Conservation (phyloP, 2,888 invertebrate genomes). For the Agrenia bidenticulata region DNA sequence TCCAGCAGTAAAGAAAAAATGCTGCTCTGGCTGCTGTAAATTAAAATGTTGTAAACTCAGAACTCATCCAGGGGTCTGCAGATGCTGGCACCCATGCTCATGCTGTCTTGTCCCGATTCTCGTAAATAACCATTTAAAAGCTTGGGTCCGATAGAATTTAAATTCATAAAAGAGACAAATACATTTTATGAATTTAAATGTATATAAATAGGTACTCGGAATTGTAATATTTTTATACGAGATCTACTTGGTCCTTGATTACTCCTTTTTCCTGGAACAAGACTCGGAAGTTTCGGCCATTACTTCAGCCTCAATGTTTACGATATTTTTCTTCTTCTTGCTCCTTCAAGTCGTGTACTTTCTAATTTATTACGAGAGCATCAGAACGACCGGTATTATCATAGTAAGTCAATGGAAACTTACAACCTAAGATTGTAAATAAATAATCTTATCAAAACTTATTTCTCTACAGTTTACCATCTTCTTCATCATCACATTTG, state of each 20-base stretch:
- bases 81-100: conserved; percentile 2
- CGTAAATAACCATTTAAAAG: no score
- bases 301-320: not conserved
- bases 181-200: no score
- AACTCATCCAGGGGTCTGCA: conserved; percentile 1
- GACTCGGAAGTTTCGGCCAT: not conserved
- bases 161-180: no score
- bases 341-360: conserved; percentile 26
- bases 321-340: conserved; percentile 5
- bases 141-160: no score
- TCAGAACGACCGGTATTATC: conserved; percentile 12
- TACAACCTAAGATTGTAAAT: no score
- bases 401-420: conserved; percentile 14
- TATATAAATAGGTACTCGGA: not conserved
- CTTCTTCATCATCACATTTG: not conserved
- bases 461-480: conserved; percentile 1
- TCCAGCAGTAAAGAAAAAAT: no score
- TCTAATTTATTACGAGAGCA: conserved; percentile 24
- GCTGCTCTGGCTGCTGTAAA: no score
- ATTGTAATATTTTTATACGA: not conserved
- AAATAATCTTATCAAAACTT: no score
- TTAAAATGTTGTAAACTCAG: not conserved
- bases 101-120: not conserved
- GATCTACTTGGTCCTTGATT: not conserved
- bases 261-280: not conserved